A percentile compares a stretch with the other conserved stretches of the same genome.
phyloP scores from a whole-genome alignment of 2,888 invertebrate genomes.

The Synanthedon tipuliformis region DNA sequence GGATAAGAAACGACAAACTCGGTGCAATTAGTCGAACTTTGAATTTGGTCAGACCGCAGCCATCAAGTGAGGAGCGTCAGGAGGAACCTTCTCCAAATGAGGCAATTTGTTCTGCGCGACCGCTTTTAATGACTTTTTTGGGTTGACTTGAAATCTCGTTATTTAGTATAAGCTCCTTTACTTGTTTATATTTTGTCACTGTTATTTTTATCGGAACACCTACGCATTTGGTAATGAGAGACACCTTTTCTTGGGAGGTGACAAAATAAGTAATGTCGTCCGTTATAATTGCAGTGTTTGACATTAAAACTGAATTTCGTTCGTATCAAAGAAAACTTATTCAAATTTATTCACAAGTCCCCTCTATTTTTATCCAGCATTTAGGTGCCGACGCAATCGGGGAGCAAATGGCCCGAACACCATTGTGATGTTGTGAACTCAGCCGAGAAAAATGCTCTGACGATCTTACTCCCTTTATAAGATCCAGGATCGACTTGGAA shows the following conservation, averaged over 20 bases:
- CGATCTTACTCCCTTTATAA: conserved; percentile 44
- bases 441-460: conserved; percentile 46
- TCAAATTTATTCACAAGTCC: conserved; percentile 34
- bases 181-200: conserved; percentile 22
- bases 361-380: conserved; percentile 33
- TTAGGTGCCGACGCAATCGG: conserved; percentile 26
- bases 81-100: conserved; percentile 18
- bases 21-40: conserved; percentile 26
- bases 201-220: conserved; percentile 11
- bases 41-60: conserved; percentile 14
- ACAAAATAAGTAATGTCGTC: too few relatives aligned
- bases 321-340: conserved; percentile 12
- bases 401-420: conserved; percentile 46
- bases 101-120: conserved; percentile 32
- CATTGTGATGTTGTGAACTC: conserved; percentile 38
- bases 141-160: conserved; percentile 21
- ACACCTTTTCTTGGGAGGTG: too few relatives aligned
- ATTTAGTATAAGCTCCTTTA: conserved; percentile 17
- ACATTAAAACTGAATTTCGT: neutral
- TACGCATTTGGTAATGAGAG: too few relatives aligned
- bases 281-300: too few relatives aligned
- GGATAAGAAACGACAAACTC: conserved; percentile 17
- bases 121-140: conserved; percentile 31
- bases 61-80: conserved; percentile 6
- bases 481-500: conserved; percentile 20